Evolutionary conservation across 2,113 vertebrate genomes (phyloP), one percentile per base, ranked within the genome.

Genomic region (Muntiacus reevesi): DNA sequence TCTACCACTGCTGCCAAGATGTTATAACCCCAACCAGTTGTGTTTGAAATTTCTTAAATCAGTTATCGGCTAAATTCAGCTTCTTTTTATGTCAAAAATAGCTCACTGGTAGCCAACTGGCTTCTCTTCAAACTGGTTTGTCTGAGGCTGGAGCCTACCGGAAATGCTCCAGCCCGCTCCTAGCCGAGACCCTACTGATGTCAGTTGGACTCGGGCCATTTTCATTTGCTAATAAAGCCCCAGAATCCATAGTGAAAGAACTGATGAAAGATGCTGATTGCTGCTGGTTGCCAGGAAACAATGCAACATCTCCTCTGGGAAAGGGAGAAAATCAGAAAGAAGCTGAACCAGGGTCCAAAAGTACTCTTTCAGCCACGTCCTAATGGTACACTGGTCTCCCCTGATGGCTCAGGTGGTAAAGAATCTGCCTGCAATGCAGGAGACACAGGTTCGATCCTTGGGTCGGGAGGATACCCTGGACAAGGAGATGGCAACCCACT

Each of bases 81-180:
- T 91, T 97, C 95, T 98, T 98, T 97, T 98, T 93, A 97, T 97
- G 97, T 97, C 97, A 93, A 97, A 98, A 98, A 98, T 97, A 98
- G 91, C 96, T 97, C 89, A 2, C 93, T 96, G 93, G 97, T 96
- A 93, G 94, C 97, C 98, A 98, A 57, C 7, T 98, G 98, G 97
- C 98, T 87, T 59, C 91, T 84, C 94, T 97, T 97, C 97, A 97
- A 95, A 97, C 95, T 98, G 95, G 88, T 93, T 50, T 64, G 97
- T 97, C 97, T 96, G 97, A 95, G 81, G 43, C 93, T 67, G 12
- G n/a, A 85, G 93, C 57, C 86, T 50, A 55, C 97, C 95, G 96
- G 97, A 97, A 97, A 54, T 30, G 67, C 91, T 71, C 4, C 0
- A 64, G 83, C 52, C 57, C n/a, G 45, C 60, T 96, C 57, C 4